Conservation (phyloP, 2,888 invertebrate genomes). For the Acanthosepion esculentum region DNA sequence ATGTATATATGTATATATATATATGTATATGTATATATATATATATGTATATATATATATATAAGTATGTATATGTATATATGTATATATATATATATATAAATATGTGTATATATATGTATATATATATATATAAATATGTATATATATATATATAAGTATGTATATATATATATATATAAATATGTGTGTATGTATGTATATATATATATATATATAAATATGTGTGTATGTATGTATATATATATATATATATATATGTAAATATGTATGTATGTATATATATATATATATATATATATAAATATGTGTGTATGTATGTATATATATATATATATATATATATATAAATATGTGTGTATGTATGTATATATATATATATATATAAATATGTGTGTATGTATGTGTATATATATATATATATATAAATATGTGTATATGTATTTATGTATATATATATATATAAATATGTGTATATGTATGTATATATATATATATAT, state of each 20-base stretch:
- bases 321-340: neutral
- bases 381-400: conserved; percentile 11
- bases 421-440: conserved; percentile 39
- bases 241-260: conserved; percentile 39
- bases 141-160: too few species aligned
- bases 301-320: neutral
- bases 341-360: neutral
- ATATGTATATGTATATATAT: too few species aligned
- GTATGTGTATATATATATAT: conserved; percentile 39
- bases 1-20: too few species aligned
- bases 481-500: neutral
- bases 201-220: too few species aligned
- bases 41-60: too few species aligned
- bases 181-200: too few species aligned
- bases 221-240: neutral
- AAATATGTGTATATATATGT: too few species aligned
- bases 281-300: neutral
- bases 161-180: too few species aligned
- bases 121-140: too few species aligned
- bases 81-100: too few species aligned
- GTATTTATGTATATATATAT: conserved; percentile 35
- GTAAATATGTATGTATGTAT: conserved; percentile 1
- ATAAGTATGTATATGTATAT: too few species aligned
- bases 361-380: neutral
- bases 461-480: neutral